Percentiles rank a stretch among this genome's conserved stretches.
These are phyloP conservation scores for Cyprinodon variegatus DNA, from an alignment of 2,113 vertebrate species.

Conservation along the genomic window DNA sequence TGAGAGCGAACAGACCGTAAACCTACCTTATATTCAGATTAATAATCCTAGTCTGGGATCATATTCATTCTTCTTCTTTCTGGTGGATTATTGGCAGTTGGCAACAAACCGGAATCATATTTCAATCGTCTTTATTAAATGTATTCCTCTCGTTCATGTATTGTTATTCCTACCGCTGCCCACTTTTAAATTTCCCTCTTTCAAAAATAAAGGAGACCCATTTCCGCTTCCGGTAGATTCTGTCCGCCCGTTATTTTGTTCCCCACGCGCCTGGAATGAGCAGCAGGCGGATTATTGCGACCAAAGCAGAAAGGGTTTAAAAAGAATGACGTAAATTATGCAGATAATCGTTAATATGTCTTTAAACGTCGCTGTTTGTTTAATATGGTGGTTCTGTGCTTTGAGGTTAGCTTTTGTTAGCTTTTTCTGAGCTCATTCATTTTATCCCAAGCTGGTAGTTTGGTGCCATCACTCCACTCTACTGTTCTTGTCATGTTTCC, in stretches of 20 bases:
- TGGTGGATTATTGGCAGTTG: too few relatives aligned
- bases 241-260: background rate
- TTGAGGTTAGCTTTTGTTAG: too few relatives aligned
- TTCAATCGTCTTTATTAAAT: fast-evolving
- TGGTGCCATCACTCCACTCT: too few relatives aligned
- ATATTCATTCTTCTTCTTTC: too few relatives aligned
- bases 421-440: too few relatives aligned
- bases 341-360: too few relatives aligned
- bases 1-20: background rate
- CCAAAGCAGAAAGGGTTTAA: too few relatives aligned
- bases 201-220: slow-evolving; percentile 56
- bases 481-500: too few relatives aligned
- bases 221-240: slow-evolving; percentile 23
- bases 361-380: too few relatives aligned
- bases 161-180: slow-evolving; percentile 18
- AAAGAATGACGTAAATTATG: too few relatives aligned
- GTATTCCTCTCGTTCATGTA: slow-evolving; percentile 7
- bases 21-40: slow-evolving; percentile 10
- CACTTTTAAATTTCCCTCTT: slow-evolving; percentile 72
- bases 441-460: too few relatives aligned
- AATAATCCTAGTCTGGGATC: background rate
- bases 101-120: background rate
- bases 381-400: too few relatives aligned
- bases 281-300: background rate
- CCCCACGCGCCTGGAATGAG: background rate